Evolutionary conservation across 2,797 vertebrate species (phyloP).

Genomic region (Myripristis jacobus): DNA sequence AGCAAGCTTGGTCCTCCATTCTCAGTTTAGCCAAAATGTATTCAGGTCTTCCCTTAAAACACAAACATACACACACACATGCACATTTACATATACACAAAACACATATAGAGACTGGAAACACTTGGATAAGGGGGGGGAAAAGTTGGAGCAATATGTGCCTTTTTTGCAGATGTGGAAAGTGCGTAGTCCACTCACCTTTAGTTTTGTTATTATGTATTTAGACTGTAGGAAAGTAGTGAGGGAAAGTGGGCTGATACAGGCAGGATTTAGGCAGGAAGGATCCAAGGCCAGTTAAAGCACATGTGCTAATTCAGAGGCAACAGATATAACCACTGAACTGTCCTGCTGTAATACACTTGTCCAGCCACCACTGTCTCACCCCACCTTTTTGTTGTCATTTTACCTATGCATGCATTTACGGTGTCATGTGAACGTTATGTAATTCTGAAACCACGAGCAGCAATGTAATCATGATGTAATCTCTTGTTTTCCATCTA

Average conservation of each 20-base stretch:
- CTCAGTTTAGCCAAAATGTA: constrained; percentile 16
- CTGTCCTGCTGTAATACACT: background rate
- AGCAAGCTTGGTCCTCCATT: background rate
- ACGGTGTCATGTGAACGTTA: constrained; percentile 14
- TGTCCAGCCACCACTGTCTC: background rate
- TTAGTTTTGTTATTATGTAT: background rate
- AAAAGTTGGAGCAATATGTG: too few species aligned
- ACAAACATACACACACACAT: constrained; percentile 1
- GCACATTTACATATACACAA: background rate
- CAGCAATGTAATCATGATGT: constrained; percentile 34
- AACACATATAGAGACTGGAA: background rate
- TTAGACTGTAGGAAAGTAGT: background rate
- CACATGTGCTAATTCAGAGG: background rate
- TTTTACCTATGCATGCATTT: constrained; percentile 3
- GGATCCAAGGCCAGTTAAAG: background rate
- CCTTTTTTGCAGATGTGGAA: background rate
- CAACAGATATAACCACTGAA: background rate
- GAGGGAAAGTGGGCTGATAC: background rate
- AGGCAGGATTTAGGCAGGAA: background rate
- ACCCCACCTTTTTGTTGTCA: background rate
- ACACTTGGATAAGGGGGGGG: too few species aligned
- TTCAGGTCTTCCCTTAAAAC: background rate
- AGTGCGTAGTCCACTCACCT: background rate
- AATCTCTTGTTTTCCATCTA: constrained; percentile 50
- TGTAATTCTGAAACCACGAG: constrained; percentile 20